These are phyloP conservation scores for Dermolepida albohirtum DNA, from an alignment of 2,888 invertebrate species.

Conservation along the genomic window DNA sequence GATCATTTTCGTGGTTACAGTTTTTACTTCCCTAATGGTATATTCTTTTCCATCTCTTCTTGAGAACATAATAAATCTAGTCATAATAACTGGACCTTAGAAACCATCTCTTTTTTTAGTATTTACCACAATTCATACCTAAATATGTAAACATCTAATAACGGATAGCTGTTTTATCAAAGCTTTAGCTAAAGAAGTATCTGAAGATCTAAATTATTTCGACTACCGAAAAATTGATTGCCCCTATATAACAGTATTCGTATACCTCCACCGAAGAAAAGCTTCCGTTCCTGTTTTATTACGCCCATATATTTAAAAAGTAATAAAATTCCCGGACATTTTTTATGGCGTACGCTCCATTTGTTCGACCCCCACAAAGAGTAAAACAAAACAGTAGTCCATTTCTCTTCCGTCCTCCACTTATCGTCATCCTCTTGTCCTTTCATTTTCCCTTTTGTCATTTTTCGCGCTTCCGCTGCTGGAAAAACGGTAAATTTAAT, in stretches of 20 bases:
- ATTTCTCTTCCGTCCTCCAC: neutral
- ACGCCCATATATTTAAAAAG: slow-evolving; percentile 42
- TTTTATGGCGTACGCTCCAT: slow-evolving; percentile 37
- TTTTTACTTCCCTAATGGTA: no score
- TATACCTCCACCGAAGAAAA: slow-evolving; percentile 13
- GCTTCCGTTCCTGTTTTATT: slow-evolving; percentile 38
- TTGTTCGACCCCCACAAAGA: slow-evolving; percentile 37
- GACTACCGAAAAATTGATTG: slow-evolving; percentile 30
- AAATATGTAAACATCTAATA: neutral
- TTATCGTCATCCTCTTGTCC: no score
- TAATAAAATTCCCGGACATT: slow-evolving; percentile 36
- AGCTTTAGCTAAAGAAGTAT: neutral
- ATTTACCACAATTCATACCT: neutral
- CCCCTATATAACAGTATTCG: slow-evolving; percentile 1
- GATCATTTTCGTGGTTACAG: no score
- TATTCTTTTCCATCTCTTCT: no score
- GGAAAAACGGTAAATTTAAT: no score
- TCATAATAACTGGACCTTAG: no score
- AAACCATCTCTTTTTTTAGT: no score
- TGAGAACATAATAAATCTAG: no score
- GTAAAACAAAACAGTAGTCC: slow-evolving; percentile 36
- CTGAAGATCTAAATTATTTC: slow-evolving; percentile 25
- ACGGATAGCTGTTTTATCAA: neutral
- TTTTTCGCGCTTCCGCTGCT: no score
- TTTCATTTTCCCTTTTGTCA: no score